Conservation (phyloP, 2,888 invertebrate species). For the Tachystola acroxantha region DNA sequence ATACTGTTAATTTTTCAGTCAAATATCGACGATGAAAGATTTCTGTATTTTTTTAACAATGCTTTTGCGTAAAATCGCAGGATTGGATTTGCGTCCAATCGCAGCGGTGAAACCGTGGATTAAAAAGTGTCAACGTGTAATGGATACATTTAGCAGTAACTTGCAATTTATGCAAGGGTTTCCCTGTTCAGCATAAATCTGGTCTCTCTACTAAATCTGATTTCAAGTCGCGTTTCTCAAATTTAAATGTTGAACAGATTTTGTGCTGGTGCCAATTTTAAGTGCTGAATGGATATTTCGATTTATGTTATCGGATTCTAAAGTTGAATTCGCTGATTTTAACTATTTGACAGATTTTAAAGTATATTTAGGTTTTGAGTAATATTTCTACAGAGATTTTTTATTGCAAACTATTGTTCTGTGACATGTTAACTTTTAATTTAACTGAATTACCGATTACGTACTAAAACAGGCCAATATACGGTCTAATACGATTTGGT, state of each 20-base stretch:
- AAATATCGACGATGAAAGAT: too few species aligned
- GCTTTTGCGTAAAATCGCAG: too few species aligned
- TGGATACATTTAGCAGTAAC: slow-evolving; percentile 65
- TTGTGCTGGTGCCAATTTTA: slow-evolving; percentile 14
- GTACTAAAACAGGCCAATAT: too few species aligned
- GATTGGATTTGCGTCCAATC: neutral
- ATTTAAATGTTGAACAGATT: slow-evolving; percentile 32
- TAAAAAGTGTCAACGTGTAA: slow-evolving; percentile 59
- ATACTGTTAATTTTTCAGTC: too few species aligned
- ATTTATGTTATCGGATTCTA: neutral
- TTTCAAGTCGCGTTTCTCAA: slow-evolving; percentile 22
- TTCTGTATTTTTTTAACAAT: too few species aligned
- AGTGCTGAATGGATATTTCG: neutral
- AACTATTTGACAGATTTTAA: too few species aligned
- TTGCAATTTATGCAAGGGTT: slow-evolving; percentile 59
- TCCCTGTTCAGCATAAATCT: slow-evolving; percentile 47
- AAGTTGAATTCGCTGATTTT: neutral
- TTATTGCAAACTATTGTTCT: too few species aligned
- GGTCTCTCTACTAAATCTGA: slow-evolving; percentile 34
- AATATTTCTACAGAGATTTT: too few species aligned
- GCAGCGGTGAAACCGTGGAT: slow-evolving; percentile 23
- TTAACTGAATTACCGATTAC: too few species aligned
- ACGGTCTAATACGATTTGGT: too few species aligned
- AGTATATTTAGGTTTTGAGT: too few species aligned
- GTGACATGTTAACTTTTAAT: too few species aligned